A percentile compares a stretch with the other conserved stretches of the same genome.
Evolutionary conservation across 2,888 invertebrate genomes (phyloP).

Genomic region (Athalia rosae): DNA sequence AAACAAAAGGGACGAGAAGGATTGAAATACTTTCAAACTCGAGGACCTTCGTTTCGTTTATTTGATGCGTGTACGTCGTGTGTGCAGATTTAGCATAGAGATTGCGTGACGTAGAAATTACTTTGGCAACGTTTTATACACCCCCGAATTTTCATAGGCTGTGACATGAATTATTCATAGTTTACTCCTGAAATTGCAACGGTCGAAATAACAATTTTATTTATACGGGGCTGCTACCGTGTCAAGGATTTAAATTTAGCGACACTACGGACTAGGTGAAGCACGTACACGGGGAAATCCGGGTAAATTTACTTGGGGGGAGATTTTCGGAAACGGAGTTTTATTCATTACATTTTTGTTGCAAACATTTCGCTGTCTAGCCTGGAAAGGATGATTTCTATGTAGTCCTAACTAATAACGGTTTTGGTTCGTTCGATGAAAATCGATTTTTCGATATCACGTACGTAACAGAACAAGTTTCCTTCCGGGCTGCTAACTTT

Average conservation of each 20-base stretch:
- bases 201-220: too few relatives aligned
- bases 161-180: neutral
- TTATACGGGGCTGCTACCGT: too few relatives aligned
- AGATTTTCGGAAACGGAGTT: too few relatives aligned
- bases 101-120: conserved; percentile 14
- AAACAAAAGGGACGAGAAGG: too few relatives aligned
- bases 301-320: too few relatives aligned
- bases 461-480: neutral
- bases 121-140: neutral
- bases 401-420: neutral
- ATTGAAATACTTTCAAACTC: too few relatives aligned
- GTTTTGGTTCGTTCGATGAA: conserved; percentile 1
- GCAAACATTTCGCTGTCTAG: neutral
- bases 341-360: neutral
- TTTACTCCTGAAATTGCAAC: too few relatives aligned
- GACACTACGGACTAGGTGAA: too few relatives aligned
- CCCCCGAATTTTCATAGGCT: neutral
- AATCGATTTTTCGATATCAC: conserved; percentile 6
- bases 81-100: conserved; percentile 13
- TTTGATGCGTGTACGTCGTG: neutral
- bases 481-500: neutral
- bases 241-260: neutral
- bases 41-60: neutral
- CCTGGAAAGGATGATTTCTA: neutral
- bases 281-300: too few relatives aligned